Conservation (phyloP, 2,113 vertebrate genomes). For the Hirundichthys speculiger region DNA sequence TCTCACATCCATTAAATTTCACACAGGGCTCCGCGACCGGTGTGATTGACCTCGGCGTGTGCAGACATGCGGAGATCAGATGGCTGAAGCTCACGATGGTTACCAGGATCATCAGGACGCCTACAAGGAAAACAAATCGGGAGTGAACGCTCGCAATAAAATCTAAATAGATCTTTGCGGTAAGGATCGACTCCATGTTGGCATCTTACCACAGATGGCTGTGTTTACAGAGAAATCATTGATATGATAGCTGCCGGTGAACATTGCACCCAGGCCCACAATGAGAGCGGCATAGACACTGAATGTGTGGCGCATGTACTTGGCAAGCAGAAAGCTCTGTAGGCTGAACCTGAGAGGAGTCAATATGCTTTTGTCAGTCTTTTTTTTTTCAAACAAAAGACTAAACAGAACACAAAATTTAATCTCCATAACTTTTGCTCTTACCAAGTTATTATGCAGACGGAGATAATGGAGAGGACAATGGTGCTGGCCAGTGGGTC, state of each 20-base stretch:
- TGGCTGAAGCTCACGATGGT: slow-evolving; percentile 47
- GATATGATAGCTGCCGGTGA: slow-evolving; percentile 53
- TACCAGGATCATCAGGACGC: slow-evolving; percentile 51
- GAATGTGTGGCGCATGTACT: slow-evolving; percentile 66
- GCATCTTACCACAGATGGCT: slow-evolving; percentile 65
- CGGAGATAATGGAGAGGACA: slow-evolving; percentile 52
- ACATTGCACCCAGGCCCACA: slow-evolving; percentile 68
- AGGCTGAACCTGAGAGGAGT: slow-evolving; percentile 60
- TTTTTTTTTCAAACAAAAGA: background rate
- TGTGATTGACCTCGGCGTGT: background rate
- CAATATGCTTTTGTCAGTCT: background rate
- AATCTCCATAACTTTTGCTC: background rate
- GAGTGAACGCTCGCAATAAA: background rate
- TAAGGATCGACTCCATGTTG: background rate
- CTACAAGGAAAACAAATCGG: slow-evolving; percentile 14
- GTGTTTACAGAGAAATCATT: slow-evolving; percentile 55
- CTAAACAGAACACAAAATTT: background rate
- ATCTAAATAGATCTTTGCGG: background rate
- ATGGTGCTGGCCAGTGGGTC: slow-evolving; percentile 61
- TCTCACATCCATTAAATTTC: slow-evolving; percentile 5
- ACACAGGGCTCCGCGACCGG: background rate
- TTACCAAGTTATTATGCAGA: slow-evolving; percentile 56
- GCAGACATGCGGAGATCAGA: slow-evolving; percentile 31
- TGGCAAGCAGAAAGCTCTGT: slow-evolving; percentile 53
- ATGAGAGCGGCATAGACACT: slow-evolving; percentile 66